Conservation (phyloP, 2,113 vertebrate genomes). For the Isichthys henryi region DNA sequence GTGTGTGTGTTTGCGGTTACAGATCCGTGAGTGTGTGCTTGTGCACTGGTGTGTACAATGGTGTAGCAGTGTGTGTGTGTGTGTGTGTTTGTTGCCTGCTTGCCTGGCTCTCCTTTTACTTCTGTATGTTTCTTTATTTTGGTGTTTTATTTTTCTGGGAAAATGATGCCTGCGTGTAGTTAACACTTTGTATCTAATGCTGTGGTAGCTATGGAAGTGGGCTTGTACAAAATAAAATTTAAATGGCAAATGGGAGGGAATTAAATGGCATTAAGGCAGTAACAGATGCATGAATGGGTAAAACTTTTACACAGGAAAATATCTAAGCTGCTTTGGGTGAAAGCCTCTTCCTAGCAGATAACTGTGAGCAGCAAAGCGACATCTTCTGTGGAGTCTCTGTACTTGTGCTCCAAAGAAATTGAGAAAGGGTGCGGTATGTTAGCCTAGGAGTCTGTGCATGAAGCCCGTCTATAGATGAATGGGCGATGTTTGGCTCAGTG, state of each 20-base stretch:
- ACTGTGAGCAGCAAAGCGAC: not conserved
- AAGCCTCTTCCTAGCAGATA: not conserved
- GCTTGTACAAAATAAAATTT: not conserved
- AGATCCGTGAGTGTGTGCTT: not conserved
- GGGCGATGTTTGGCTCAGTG: not conserved
- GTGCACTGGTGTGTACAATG: not conserved
- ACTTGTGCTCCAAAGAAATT: not conserved
- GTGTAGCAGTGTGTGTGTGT: not conserved
- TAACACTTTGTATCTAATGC: not conserved
- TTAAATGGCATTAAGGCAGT: not conserved
- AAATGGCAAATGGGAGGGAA: too few species aligned
- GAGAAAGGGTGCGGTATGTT: not conserved
- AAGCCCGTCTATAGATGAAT: not conserved
- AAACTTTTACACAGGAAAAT: not conserved
- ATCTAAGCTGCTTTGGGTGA: not conserved
- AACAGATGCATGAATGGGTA: not conserved
- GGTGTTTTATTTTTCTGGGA: not conserved
- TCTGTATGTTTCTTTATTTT: not conserved
- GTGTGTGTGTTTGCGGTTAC: not conserved
- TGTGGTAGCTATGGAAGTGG: not conserved
- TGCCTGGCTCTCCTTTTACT: not conserved
- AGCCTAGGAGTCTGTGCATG: not conserved
- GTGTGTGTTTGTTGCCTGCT: not conserved
- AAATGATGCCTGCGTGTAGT: not conserved
- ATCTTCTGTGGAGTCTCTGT: not conserved